Evolutionary conservation across 2,113 vertebrate species (phyloP).

Genomic region (Talpa occidentalis): DNA sequence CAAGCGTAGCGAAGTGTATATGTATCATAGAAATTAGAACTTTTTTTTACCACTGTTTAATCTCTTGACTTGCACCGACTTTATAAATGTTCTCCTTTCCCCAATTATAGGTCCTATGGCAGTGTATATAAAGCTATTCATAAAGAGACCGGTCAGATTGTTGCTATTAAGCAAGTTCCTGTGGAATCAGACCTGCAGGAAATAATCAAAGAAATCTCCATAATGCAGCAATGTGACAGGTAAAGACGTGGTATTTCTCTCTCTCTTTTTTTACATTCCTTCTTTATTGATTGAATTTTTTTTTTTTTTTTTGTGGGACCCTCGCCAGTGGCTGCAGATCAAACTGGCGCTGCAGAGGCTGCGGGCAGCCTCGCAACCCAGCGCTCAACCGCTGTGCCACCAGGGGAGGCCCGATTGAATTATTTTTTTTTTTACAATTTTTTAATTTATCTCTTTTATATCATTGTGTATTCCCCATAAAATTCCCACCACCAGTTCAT

Average conservation of each 20-base stretch:
- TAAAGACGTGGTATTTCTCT: conserved; percentile 74
- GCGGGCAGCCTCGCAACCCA: no score
- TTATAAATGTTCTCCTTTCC: conserved; percentile 47
- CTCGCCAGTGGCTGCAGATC: no score
- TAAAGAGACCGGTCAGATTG: conserved; percentile 96
- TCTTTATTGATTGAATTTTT: no score
- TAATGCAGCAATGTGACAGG: conserved; percentile 99
- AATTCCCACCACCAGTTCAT: no score
- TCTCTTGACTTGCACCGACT: conserved; percentile 30
- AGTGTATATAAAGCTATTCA: conserved; percentile 96
- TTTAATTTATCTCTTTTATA: no score
- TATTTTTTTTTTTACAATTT: no score
- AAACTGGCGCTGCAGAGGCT: no score
- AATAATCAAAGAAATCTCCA: conserved; percentile 98
- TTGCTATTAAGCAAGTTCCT: conserved; percentile 98
- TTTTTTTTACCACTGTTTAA: background rate
- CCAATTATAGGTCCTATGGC: conserved; percentile 92
- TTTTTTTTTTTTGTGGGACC: no score
- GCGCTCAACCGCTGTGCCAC: no score
- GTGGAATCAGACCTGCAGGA: conserved; percentile 98
- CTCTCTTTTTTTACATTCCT: no score
- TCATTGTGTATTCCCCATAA: no score
- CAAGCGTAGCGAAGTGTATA: background rate
- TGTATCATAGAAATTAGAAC: background rate
- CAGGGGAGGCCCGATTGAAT: no score